These are phyloP conservation scores for Tauraco hartlaubi DNA, from an alignment of 2,797 vertebrate genomes.

Conservation along the genomic window DNA sequence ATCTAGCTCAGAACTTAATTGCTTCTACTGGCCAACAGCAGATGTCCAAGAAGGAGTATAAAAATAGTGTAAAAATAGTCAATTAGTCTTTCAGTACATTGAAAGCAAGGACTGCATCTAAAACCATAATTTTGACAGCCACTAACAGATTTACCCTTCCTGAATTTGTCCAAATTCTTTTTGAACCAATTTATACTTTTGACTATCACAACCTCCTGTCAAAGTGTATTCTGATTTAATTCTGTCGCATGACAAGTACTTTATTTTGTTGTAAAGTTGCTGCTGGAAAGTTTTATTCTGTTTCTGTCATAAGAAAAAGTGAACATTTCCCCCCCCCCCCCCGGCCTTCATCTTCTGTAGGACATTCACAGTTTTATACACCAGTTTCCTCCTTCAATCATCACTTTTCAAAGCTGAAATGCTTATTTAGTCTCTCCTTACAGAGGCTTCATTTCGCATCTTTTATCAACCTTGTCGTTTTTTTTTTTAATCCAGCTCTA, in stretches of 20 bases:
- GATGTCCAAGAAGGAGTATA: neutral
- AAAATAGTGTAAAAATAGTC: neutral
- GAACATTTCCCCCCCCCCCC: fast-evolving
- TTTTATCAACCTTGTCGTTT: neutral
- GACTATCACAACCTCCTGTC: neutral
- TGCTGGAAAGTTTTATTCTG: neutral
- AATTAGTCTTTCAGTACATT: neutral
- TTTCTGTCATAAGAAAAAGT: neutral
- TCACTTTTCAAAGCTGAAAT: neutral
- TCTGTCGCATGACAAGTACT: fast-evolving
- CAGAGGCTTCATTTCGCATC: neutral
- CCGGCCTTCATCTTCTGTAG: neutral
- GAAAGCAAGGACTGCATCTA: neutral
- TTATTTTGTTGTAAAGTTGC: neutral
- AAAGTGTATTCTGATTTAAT: neutral
- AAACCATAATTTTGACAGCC: neutral
- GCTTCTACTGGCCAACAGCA: neutral
- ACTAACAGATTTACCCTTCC: neutral
- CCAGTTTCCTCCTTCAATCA: neutral
- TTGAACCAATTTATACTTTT: neutral
- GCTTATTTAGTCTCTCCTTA: neutral
- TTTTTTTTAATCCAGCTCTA: neutral
- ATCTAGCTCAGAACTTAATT: neutral
- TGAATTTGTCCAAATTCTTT: neutral
- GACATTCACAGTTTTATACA: neutral